Percentiles rank a stretch among this genome's conserved stretches.
These are phyloP conservation scores for Drosophila picticornis DNA, from an alignment of 2,888 invertebrate genomes.

Conservation along the genomic window DNA sequence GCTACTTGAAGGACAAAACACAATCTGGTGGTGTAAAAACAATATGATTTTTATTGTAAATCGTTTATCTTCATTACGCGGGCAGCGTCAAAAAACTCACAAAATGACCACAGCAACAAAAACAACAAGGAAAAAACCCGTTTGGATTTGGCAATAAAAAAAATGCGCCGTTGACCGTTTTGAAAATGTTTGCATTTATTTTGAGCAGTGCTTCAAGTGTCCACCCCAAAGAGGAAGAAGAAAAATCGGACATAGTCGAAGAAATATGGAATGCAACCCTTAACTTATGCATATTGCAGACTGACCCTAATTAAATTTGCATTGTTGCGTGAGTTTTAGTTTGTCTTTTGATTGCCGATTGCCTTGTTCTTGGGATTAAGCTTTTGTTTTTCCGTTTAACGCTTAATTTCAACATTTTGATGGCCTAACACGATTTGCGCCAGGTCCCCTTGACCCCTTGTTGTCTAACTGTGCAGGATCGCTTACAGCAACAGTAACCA, in stretches of 20 bases:
- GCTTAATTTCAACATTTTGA: conserved; percentile 79
- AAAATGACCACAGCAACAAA: conserved; percentile 51
- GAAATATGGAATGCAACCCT: conserved; percentile 48
- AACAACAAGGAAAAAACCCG: conserved; percentile 42
- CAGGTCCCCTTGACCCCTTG: conserved; percentile 62
- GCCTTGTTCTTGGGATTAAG: conserved; percentile 73
- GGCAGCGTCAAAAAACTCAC: conserved; percentile 55
- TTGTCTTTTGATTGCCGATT: conserved; percentile 74
- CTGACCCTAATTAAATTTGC: conserved; percentile 74
- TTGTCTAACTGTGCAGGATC: conserved; percentile 46
- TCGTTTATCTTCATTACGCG: conserved; percentile 78
- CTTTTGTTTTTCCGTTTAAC: conserved; percentile 79
- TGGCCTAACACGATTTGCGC: conserved; percentile 69
- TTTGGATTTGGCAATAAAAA: conserved; percentile 30
- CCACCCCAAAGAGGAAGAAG: conserved; percentile 45
- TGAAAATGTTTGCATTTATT: conserved; percentile 24
- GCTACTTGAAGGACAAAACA: conserved; percentile 18
- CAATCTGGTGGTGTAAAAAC: conserved; percentile 59
- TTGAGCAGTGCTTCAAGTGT: conserved; percentile 56
- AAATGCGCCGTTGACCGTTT: conserved; percentile 57
- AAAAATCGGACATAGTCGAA: conserved; percentile 7
- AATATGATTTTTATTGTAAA: conserved; percentile 70
- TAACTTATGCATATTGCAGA: conserved; percentile 29
- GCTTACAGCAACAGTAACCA: conserved; percentile 54
- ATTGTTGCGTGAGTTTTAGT: conserved; percentile 69